A percentile compares a stretch with the other conserved stretches of the same genome.
phyloP scores from a whole-genome alignment of 1,140 invertebrate species.

The Gerris buenoi region DNA sequence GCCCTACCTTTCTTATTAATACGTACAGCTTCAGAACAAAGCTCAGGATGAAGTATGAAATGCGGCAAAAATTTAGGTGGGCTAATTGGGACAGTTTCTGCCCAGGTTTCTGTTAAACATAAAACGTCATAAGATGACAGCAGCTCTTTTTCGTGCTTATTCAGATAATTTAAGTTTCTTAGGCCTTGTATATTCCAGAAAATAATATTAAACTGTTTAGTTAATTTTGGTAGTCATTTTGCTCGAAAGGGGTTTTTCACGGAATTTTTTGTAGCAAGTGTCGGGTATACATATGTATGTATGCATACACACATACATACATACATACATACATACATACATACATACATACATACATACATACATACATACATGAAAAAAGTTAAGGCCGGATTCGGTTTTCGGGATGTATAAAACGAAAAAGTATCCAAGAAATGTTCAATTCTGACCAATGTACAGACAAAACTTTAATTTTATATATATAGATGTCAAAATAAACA shows the following conservation, averaged over 20 bases:
- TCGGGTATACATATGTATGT: too few species aligned
- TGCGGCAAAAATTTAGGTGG: background rate
- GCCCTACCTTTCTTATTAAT: background rate
- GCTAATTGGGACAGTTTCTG: background rate
- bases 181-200: background rate
- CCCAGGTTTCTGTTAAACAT: background rate
- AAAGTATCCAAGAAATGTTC: too few species aligned
- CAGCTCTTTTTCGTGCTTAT: background rate
- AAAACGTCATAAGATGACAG: background rate
- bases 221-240: too few species aligned
- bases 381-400: too few species aligned
- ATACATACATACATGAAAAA: too few species aligned
- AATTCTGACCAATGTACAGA: too few species aligned
- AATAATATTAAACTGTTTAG: background rate
- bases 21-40: background rate
- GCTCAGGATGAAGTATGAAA: background rate
- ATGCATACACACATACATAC: slow-evolving; percentile 1
- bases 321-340: slow-evolving; percentile 1
- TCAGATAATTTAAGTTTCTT: background rate
- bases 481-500: too few species aligned
- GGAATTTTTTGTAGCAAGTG: too few species aligned
- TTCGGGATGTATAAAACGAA: too few species aligned
- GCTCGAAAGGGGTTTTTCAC: too few species aligned
- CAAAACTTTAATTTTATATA: too few species aligned
- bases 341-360: slow-evolving; percentile 1